phyloP scores from a whole-genome alignment of 2,113 vertebrate species.

The Chloropsis hardwickii region DNA sequence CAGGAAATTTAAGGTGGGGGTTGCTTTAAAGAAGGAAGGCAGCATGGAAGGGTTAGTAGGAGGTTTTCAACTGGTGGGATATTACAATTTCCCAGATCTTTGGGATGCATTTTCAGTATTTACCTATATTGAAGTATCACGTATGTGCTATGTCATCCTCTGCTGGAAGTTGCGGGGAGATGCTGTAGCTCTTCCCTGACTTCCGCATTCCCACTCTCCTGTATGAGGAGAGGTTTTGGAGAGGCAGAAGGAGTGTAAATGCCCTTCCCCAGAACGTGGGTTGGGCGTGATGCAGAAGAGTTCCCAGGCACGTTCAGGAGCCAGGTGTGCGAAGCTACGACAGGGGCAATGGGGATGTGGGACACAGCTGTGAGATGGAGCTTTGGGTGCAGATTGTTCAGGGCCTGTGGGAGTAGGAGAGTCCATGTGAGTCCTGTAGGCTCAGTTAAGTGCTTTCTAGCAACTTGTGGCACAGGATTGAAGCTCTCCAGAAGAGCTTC shows the following conservation, averaged over 20 bases:
- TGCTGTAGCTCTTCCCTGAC: background rate
- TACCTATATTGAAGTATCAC: background rate
- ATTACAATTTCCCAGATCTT: background rate
- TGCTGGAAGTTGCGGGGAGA: background rate
- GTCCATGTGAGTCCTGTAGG: background rate
- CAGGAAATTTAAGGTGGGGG: background rate
- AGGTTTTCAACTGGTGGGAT: background rate
- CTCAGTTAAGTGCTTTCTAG: background rate
- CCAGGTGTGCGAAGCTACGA: fast-evolving
- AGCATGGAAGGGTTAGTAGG: background rate
- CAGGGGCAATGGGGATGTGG: fast-evolving
- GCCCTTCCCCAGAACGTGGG: fast-evolving
- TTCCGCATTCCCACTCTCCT: background rate
- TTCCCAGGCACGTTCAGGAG: background rate
- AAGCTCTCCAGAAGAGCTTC: background rate
- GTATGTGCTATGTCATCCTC: background rate
- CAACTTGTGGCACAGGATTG: background rate
- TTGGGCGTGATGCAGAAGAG: fast-evolving
- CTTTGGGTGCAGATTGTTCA: background rate
- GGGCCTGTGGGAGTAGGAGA: background rate
- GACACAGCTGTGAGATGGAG: background rate
- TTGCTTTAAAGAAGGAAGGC: background rate
- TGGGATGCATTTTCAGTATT: background rate
- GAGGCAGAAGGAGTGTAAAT: background rate
- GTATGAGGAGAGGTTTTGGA: background rate